Percentiles rank a stretch among this genome's conserved stretches.
phyloP scores from a whole-genome alignment of 2,888 invertebrate genomes.

The Yponomeuta evonymella region DNA sequence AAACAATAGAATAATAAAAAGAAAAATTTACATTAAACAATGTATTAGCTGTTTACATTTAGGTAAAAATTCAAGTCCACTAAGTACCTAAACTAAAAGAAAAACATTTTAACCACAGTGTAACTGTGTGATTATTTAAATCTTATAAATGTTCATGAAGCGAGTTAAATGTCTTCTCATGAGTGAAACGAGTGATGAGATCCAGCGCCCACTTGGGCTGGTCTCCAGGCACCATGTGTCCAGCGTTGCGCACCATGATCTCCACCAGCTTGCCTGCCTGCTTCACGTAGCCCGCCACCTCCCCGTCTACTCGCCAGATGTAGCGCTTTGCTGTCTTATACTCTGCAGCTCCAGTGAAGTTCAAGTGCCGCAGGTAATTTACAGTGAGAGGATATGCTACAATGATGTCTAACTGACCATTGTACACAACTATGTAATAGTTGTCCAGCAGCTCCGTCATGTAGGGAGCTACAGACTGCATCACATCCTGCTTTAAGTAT shows the following conservation, averaged over 20 bases:
- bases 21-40: too few species aligned
- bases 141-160: background rate
- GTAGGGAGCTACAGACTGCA: slow-evolving; percentile 87
- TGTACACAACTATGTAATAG: slow-evolving; percentile 87
- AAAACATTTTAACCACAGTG: too few species aligned
- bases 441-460: slow-evolving; percentile 80
- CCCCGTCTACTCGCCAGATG: slow-evolving; percentile 81
- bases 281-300: slow-evolving; percentile 86
- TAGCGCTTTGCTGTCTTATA: slow-evolving; percentile 81
- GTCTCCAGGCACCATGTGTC: slow-evolving; percentile 88
- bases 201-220: slow-evolving; percentile 86
- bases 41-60: too few species aligned
- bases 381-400: slow-evolving; percentile 91
- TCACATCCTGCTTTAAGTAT: slow-evolving; percentile 84
- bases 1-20: too few species aligned
- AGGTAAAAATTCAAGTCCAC: too few species aligned
- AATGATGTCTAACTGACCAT: slow-evolving; percentile 93
- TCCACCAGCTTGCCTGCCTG: slow-evolving; percentile 83
- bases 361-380: slow-evolving; percentile 83
- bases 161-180: slow-evolving; percentile 55
- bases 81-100: too few species aligned
- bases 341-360: slow-evolving; percentile 79
- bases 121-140: background rate
- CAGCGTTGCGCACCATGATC: slow-evolving; percentile 85
- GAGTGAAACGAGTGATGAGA: slow-evolving; percentile 82